A percentile compares a stretch with the other conserved stretches of the same genome.
These are phyloP conservation scores for Phyllostomus discolor DNA, from an alignment of 2,113 vertebrate genomes.

Conservation along the genomic window DNA sequence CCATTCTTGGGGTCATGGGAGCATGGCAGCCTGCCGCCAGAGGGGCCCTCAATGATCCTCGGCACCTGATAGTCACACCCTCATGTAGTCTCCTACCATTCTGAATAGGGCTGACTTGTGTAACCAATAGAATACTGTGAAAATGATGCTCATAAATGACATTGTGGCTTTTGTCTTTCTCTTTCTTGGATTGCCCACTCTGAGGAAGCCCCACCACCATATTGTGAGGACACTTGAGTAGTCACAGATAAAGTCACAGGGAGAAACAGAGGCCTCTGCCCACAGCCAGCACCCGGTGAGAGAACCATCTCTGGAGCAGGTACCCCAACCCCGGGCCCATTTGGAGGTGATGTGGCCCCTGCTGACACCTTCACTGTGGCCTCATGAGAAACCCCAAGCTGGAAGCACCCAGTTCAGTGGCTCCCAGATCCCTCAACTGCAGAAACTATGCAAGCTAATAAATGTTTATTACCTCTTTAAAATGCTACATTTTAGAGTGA, in stretches of 20 bases:
- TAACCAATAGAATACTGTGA: not conserved
- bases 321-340: not conserved
- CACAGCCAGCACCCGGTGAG: not conserved
- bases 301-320: not conserved
- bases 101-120: not conserved
- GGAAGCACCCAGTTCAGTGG: not conserved
- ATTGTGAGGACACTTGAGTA: not conserved
- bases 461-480: not conserved
- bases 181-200: not conserved
- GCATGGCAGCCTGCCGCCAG: not conserved
- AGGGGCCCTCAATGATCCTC: not conserved
- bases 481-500: not conserved
- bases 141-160: not conserved
- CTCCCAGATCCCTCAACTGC: not conserved
- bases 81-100: not conserved
- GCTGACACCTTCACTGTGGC: not conserved
- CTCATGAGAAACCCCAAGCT: not conserved
- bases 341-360: not conserved
- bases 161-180: not conserved
- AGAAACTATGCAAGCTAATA: not conserved
- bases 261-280: not conserved
- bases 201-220: not conserved
- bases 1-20: not conserved
- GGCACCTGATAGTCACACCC: not conserved
- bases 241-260: fast-evolving